Evolutionary conservation across 1,140 invertebrate species (phyloP), one percentile per base, ranked within the genome.

Genomic region (Lepidurus apus): DNA sequence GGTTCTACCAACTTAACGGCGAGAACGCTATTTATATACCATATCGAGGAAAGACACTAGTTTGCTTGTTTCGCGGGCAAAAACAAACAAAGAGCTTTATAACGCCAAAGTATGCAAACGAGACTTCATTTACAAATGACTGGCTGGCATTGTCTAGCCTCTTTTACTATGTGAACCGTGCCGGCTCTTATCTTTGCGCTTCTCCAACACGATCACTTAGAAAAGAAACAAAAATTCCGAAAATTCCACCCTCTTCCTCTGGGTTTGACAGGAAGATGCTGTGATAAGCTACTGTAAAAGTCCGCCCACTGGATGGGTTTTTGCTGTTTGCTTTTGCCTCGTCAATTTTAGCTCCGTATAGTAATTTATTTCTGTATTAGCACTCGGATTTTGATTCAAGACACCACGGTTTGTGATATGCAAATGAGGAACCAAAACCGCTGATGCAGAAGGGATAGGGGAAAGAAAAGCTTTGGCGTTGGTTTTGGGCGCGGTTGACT

Each of bases 221-320:
- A 21, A 65, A 65, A 65, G 8, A 21, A 13, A n/a, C 21, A 13
- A 21, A 7, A 21, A n/a, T 65, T 21, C 1, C 0, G 21, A 13
- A 21, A 65, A 65, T 65, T 65, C 53, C 53, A 65, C 53, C 53
- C 53, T 65, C 53, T 21, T 65, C 53, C 53, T 65, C 53, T 65
- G 53, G 34, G 17, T 65, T 65, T 65, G 53, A 65, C 53, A 65
- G 53, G 6, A 65, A 65, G 53, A 65, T 65, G 53, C 21, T 0
- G 21, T 7, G 53, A 65, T 65, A 65, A 65, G 53, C 53, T 65
- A 65, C 53, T 65, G 53, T 65, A 21, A 65, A 65, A 34, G 34
- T 65, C 53, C 53, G 53, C 53, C 53, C 53, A 65, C 53, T 65
- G 17, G 53, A 21, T 65, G 13, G 17, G 53, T 7, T 13, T 17